phyloP scores from a whole-genome alignment of 2,888 invertebrate genomes.

The Thymelicus lineola region DNA sequence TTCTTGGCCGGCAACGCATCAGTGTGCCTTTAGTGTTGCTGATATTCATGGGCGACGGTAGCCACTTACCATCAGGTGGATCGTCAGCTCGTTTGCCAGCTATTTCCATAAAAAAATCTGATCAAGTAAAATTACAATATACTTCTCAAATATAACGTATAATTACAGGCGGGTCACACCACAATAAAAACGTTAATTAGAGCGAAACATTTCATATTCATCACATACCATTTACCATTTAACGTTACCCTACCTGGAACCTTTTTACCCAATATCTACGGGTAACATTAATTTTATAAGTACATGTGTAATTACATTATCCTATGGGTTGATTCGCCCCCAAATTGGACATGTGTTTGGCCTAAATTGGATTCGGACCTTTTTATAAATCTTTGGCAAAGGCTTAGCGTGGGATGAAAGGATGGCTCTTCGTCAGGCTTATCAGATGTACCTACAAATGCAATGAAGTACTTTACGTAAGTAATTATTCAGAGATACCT shows the following conservation, averaged over 20 bases:
- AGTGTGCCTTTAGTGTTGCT: no score
- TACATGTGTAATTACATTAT: slow-evolving; percentile 34
- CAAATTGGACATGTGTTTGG: slow-evolving; percentile 28
- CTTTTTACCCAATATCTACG: slow-evolving; percentile 24
- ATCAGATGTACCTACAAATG: slow-evolving; percentile 1
- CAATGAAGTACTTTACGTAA: slow-evolving; percentile 2
- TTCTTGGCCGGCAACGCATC: no score
- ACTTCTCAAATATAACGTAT: not conserved
- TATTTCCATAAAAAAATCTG: no score
- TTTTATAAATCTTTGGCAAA: slow-evolving; percentile 42
- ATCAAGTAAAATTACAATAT: no score
- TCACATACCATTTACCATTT: slow-evolving; percentile 6
- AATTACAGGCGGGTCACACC: not conserved
- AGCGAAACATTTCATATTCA: slow-evolving; percentile 1
- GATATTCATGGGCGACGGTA: no score
- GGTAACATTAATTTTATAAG: slow-evolving; percentile 34
- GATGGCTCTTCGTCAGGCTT: not conserved
- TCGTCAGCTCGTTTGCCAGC: no score
- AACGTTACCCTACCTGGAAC: slow-evolving; percentile 6
- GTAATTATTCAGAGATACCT: no score
- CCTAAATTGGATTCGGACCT: slow-evolving; percentile 64
- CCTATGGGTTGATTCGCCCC: slow-evolving; percentile 17
- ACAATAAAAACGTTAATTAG: not conserved
- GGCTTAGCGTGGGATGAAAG: slow-evolving; percentile 21
- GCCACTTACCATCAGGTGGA: no score